These are phyloP conservation scores for Sycophila texana DNA, from an alignment of 2,888 invertebrate genomes.

Conservation along the genomic window DNA sequence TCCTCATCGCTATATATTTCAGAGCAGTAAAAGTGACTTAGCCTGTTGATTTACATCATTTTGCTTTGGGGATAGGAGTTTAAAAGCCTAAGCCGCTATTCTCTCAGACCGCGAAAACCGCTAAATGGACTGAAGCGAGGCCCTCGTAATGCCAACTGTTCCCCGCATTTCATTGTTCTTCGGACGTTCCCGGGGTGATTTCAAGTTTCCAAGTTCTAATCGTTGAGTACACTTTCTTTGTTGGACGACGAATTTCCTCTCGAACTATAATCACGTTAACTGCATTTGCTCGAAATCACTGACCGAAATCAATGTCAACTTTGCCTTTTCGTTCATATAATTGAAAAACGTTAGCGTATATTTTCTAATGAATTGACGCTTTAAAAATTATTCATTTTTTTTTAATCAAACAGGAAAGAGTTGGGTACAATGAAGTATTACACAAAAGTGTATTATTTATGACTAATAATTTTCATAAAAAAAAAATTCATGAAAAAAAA, in stretches of 20 bases:
- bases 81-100: slow-evolving; percentile 54
- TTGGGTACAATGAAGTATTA: too few relatives aligned
- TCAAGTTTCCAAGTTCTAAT: slow-evolving; percentile 53
- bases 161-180: slow-evolving; percentile 51
- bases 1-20: too few relatives aligned
- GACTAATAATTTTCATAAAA: too few relatives aligned
- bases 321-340: slow-evolving; percentile 4
- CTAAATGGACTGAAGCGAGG: slow-evolving; percentile 54
- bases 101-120: slow-evolving; percentile 52
- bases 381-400: too few relatives aligned
- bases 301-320: slow-evolving; percentile 21
- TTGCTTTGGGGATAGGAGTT: slow-evolving; percentile 44
- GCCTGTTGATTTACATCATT: slow-evolving; percentile 51
- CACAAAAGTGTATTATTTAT: too few relatives aligned
- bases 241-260: not conserved
- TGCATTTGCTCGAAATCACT: slow-evolving; percentile 30
- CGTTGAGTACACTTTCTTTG: slow-evolving; percentile 52
- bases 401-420: too few relatives aligned
- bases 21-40: slow-evolving; percentile 39
- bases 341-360: not conserved
- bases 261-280: slow-evolving; percentile 37
- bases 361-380: too few relatives aligned
- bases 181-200: slow-evolving; percentile 44
- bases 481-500: too few relatives aligned
- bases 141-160: slow-evolving; percentile 48